A percentile compares a stretch with the other conserved stretches of the same genome.
These are phyloP conservation scores for Donacobius atricapilla DNA, from an alignment of 2,113 vertebrate genomes.

Conservation along the genomic window DNA sequence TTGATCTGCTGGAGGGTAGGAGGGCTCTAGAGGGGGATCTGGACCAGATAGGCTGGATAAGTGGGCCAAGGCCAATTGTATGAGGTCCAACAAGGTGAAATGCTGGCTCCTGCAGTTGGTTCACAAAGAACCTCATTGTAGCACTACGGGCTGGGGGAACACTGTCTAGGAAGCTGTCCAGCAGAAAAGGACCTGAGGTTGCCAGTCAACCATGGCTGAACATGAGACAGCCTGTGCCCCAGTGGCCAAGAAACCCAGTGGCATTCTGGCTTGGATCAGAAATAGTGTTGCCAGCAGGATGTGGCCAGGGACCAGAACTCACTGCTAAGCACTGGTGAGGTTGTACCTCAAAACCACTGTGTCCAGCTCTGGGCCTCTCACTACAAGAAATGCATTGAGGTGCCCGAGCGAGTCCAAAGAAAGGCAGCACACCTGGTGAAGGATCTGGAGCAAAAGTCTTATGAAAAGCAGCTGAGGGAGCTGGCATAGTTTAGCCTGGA, in stretches of 20 bases:
- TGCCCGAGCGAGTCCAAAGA: not conserved
- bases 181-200: not conserved
- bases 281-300: not conserved
- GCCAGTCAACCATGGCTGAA: accelerated
- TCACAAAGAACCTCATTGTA: not conserved
- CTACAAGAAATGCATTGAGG: not conserved
- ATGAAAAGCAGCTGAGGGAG: not conserved
- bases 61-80: not conserved
- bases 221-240: not conserved
- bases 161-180: not conserved
- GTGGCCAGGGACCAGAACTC: not conserved
- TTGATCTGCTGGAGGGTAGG: not conserved
- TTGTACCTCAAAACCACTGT: not conserved
- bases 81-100: not conserved
- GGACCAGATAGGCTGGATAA: not conserved
- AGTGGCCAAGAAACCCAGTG: not conserved
- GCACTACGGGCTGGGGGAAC: not conserved
- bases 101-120: not conserved
- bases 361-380: not conserved
- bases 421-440: not conserved
- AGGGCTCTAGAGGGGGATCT: not conserved
- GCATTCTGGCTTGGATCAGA: not conserved
- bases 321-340: not conserved
- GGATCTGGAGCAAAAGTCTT: not conserved
- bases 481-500: not conserved